A percentile compares a stretch with the other conserved stretches of the same genome.
phyloP scores from a whole-genome alignment of 2,113 vertebrate species.

The Cryptoleucopteryx plumbea region DNA sequence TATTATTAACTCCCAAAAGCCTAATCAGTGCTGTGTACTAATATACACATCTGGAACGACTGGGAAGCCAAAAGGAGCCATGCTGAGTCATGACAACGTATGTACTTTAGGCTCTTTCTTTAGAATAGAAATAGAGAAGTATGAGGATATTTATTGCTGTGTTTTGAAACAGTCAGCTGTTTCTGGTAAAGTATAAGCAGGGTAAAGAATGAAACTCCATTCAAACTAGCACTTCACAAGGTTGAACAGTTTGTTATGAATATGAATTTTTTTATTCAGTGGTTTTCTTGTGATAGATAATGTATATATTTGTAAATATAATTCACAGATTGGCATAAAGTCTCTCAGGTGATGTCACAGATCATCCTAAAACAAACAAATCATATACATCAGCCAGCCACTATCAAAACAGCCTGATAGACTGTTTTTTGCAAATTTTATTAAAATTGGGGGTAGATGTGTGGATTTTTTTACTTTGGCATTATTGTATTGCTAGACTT shows the following conservation, averaged over 20 bases:
- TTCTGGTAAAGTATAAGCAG: neutral
- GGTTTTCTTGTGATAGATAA: neutral
- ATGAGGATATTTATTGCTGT: neutral
- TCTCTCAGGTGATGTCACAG: neutral
- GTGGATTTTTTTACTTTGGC: neutral
- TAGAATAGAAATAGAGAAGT: neutral
- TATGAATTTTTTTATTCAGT: neutral
- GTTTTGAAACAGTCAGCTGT: neutral
- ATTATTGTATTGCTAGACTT: neutral
- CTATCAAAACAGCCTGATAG: neutral
- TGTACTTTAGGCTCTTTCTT: neutral
- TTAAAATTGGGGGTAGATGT: neutral
- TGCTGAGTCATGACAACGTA: constrained; percentile 93
- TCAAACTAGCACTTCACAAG: neutral
- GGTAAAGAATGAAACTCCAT: neutral
- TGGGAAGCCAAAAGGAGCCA: constrained; percentile 86
- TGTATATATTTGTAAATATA: neutral
- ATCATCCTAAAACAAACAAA: neutral
- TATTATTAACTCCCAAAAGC: constrained; percentile 75
- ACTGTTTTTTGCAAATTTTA: neutral
- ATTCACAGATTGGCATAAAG: neutral
- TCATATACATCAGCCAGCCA: neutral
- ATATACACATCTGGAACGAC: constrained; percentile 90
- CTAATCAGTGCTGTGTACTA: constrained; percentile 83
- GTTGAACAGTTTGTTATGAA: neutral